phyloP scores from a whole-genome alignment of 2,888 invertebrate species.

The Sinotaia quadrata region DNA sequence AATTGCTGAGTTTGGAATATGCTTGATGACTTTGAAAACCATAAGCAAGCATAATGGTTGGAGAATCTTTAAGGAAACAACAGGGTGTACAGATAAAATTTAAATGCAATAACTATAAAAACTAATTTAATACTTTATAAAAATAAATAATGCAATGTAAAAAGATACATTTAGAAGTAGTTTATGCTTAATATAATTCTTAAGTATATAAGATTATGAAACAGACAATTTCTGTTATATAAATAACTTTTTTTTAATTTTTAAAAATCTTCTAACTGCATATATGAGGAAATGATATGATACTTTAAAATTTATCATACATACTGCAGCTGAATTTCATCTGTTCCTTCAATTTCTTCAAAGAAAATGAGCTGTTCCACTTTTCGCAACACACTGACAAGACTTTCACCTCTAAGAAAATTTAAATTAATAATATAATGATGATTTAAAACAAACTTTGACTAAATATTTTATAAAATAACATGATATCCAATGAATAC shows the following conservation, averaged over 20 bases:
- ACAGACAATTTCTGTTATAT: too few species aligned
- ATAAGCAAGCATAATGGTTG: too few species aligned
- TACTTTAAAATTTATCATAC: neutral
- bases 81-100: neutral
- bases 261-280: too few species aligned
- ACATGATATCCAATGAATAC: neutral
- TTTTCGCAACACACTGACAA: constrained; percentile 60
- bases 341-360: constrained; percentile 55
- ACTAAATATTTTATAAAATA: neutral
- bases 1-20: too few species aligned
- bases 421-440: neutral
- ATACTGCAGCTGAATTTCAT: constrained; percentile 36
- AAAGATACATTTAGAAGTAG: too few species aligned
- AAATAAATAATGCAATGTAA: neutral
- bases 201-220: too few species aligned
- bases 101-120: neutral
- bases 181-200: too few species aligned
- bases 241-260: too few species aligned
- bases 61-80: too few species aligned
- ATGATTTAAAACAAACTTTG: too few species aligned
- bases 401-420: constrained; percentile 61
- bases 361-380: constrained; percentile 67
- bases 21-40: too few species aligned
- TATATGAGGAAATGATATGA: too few species aligned
- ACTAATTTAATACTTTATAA: neutral